Base-by-base conservation (phyloP, 2,888 invertebrate species). In the Drosophila koepferae region DNA sequence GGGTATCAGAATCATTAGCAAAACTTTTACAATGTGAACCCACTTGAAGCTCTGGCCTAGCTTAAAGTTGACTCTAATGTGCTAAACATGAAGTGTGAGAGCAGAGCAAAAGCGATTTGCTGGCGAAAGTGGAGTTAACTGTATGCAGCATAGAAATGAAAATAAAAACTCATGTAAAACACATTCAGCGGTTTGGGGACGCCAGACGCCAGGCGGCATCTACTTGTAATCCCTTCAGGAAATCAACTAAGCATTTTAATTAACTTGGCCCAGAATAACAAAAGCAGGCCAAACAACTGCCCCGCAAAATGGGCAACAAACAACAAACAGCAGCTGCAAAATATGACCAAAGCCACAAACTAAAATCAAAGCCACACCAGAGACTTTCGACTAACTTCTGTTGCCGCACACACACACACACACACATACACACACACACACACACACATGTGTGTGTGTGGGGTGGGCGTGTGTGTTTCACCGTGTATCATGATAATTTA, bases 201-300 rank as follows among this genome's bases (percentile, higher is more conserved):
- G n/a, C 4, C 38, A 18, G 1, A 0, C 6, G 44, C 46, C 7
- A 23, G 14, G 14, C 20, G 38, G 44, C 44, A 51, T 20, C 69
- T 40, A 58, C 58, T 85, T 80, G 82, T 77, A 80, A 88, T 86
- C 86, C 84, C 84, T 83, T 81, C 68, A 88, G 84, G 84, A 88
- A 85, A 85, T 86, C 88, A 88, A 77, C 81, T 77, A 85, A 82
- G 77, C 81, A 85, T 85, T 85, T 85, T 85, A 85, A 85, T 85
- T 88, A 85, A 85, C 85, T 85, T 86, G 64, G 77, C 77, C 64
- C 64, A 72, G 68, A 75, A 60, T 54, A 60, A 44, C 41, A 65
- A 56, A 56, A 41, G 55, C 55, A 18, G 40, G 40, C 20, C 61
- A 23, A 55, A 55, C 36, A 54, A 66, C 67, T 58, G 40, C 68